These are phyloP conservation scores for Pagetopsis macropterus DNA, from an alignment of 2,797 vertebrate genomes.

Conservation along the genomic window DNA sequence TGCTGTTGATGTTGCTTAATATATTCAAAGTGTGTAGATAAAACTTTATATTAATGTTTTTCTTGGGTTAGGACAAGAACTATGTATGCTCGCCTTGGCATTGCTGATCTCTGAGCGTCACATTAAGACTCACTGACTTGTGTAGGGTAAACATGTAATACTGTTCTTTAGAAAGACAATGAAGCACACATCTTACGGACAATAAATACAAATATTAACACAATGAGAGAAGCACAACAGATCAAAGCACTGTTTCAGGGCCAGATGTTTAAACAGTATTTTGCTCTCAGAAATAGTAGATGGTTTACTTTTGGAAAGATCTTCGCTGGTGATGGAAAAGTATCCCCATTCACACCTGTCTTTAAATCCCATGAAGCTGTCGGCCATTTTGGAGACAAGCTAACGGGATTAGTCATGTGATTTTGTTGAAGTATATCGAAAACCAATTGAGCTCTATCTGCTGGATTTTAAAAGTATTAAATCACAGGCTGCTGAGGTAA, in stretches of 20 bases:
- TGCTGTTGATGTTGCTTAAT: slow-evolving; percentile 41
- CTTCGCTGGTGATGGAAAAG: slow-evolving; percentile 6
- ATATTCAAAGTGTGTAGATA: slow-evolving; percentile 3
- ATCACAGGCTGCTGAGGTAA: slow-evolving; percentile 5
- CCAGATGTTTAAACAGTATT: slow-evolving; percentile 21
- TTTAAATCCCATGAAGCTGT: slow-evolving; percentile 11
- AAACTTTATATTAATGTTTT: slow-evolving; percentile 21
- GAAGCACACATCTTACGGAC: not conserved
- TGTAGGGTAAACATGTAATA: not conserved
- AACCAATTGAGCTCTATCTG: slow-evolving; percentile 9
- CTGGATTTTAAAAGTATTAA: slow-evolving; percentile 1
- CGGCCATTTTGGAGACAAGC: slow-evolving; percentile 7
- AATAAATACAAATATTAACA: slow-evolving; percentile 3
- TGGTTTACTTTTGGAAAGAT: slow-evolving; percentile 22
- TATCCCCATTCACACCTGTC: slow-evolving; percentile 18
- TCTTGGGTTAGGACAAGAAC: slow-evolving; percentile 17
- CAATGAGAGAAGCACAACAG: slow-evolving; percentile 37
- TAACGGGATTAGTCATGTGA: slow-evolving; percentile 22
- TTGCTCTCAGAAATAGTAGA: slow-evolving; percentile 53
- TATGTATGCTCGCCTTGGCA: slow-evolving; percentile 4
- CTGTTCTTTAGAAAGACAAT: slow-evolving; percentile 1
- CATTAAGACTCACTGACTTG: slow-evolving; percentile 10
- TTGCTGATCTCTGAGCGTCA: slow-evolving; percentile 16
- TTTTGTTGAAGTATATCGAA: slow-evolving; percentile 5
- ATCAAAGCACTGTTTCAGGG: not conserved